Conservation (phyloP, 2,113 vertebrate species). For the Zeus faber region DNA sequence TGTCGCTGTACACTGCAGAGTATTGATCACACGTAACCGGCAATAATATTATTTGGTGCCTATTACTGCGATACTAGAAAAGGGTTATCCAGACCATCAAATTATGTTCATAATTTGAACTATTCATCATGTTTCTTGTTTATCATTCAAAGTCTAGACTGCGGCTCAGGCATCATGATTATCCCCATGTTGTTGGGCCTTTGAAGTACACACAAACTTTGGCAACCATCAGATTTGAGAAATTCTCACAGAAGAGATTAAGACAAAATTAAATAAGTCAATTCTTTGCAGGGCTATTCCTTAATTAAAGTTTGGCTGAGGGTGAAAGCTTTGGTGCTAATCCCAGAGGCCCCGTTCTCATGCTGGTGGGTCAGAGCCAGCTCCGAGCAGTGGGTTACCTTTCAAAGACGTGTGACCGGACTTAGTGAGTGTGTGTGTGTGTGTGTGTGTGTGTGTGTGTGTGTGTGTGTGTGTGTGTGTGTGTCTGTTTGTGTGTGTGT, state of each 20-base stretch:
- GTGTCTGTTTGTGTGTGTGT: too few species aligned
- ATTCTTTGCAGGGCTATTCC: constrained; percentile 37
- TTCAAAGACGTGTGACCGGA: constrained; percentile 39
- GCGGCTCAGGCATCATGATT: too few species aligned
- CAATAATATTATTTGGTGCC: too few species aligned
- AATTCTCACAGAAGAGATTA: constrained; percentile 35
- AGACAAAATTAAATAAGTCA: constrained; percentile 35
- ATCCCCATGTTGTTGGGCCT: not conserved
- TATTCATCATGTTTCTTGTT: too few species aligned
- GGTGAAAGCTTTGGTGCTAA: constrained; percentile 23
- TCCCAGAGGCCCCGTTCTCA: constrained; percentile 26
- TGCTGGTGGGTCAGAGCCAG: constrained; percentile 27
- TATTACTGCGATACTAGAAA: too few species aligned
- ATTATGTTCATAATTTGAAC: too few species aligned
- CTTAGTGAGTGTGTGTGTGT: constrained; percentile 3
- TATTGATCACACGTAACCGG: too few species aligned
- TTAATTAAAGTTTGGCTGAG: constrained; percentile 37
- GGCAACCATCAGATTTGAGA: constrained; percentile 34
- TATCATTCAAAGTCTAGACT: too few species aligned
- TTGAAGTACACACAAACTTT: constrained; percentile 31
- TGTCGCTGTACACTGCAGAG: constrained; percentile 81
- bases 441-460: not conserved
- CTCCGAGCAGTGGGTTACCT: constrained; percentile 8
- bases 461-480: constrained; percentile 1
- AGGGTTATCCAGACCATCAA: too few species aligned